Conservation (phyloP, 1,140 invertebrate genomes). For the Lepidostoma basale region DNA sequence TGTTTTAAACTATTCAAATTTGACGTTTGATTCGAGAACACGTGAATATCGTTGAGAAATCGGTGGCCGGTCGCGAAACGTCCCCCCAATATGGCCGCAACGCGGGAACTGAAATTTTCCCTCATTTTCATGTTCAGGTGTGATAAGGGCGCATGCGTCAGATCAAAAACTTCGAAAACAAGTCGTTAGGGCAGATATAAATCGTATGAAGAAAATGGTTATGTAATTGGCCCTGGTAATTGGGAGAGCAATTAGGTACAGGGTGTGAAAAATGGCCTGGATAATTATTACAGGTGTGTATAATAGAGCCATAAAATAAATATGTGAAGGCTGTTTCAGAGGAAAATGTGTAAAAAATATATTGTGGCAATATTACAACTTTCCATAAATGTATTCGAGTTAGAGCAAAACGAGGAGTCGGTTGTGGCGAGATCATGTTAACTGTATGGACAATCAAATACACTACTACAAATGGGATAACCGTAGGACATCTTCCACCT, state of each 20-base stretch:
- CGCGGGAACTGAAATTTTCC: slow-evolving; percentile 18
- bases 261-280: not conserved
- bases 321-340: no score
- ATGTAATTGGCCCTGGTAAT: slow-evolving; percentile 15
- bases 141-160: not conserved
- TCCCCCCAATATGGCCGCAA: not conserved
- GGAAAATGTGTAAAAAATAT: not conserved
- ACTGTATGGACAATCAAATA: not conserved
- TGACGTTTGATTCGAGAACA: not conserved
- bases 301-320: no score
- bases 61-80: not conserved
- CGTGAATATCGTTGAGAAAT: not conserved
- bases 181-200: slow-evolving; percentile 21
- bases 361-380: not conserved
- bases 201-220: slow-evolving; percentile 3
- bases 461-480: no score
- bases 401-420: not conserved
- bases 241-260: slow-evolving; percentile 11
- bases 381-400: not conserved
- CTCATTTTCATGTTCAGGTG: not conserved
- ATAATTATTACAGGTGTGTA: not conserved
- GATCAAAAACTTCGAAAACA: slow-evolving; percentile 17
- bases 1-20: no score
- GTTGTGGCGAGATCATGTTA: not conserved
- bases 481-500: no score